These are phyloP conservation scores for Plemyria rubiginata DNA, from an alignment of 2,888 invertebrate genomes.

Conservation along the genomic window DNA sequence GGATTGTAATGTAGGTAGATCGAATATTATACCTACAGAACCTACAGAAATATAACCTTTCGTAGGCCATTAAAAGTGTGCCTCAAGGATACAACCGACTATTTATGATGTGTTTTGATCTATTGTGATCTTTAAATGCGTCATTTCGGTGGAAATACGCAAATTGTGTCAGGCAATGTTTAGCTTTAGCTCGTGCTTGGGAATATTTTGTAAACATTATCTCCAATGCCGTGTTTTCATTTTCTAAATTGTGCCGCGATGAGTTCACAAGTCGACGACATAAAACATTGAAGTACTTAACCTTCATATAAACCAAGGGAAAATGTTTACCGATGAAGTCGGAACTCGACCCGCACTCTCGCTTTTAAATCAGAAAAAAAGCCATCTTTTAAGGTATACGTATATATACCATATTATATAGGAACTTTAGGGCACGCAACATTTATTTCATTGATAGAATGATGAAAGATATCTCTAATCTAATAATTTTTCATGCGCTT, in stretches of 20 bases:
- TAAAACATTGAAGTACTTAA: too few species aligned
- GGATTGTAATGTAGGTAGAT: too few species aligned
- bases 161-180: slow-evolving; percentile 43
- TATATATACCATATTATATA: too few species aligned
- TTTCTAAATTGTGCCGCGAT: slow-evolving; percentile 49
- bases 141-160: slow-evolving; percentile 37
- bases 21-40: too few species aligned
- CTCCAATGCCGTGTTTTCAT: slow-evolving; percentile 43
- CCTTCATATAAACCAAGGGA: too few species aligned
- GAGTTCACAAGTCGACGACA: slow-evolving; percentile 38
- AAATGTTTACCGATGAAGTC: too few species aligned
- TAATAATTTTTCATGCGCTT: slow-evolving; percentile 6
- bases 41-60: not conserved
- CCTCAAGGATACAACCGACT: slow-evolving; percentile 5
- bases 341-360: too few species aligned
- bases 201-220: slow-evolving; percentile 64
- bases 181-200: slow-evolving; percentile 59
- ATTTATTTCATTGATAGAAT: too few species aligned
- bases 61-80: not conserved
- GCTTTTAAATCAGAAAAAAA: too few species aligned
- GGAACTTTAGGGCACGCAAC: too few species aligned
- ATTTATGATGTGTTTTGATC: slow-evolving; percentile 14
- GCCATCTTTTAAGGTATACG: too few species aligned
- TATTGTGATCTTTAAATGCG: slow-evolving; percentile 32
- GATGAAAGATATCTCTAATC: not conserved